Percentiles rank a stretch among this genome's conserved stretches.
Evolutionary conservation across 2,888 invertebrate genomes (phyloP).

Genomic region (Ophraella communa): DNA sequence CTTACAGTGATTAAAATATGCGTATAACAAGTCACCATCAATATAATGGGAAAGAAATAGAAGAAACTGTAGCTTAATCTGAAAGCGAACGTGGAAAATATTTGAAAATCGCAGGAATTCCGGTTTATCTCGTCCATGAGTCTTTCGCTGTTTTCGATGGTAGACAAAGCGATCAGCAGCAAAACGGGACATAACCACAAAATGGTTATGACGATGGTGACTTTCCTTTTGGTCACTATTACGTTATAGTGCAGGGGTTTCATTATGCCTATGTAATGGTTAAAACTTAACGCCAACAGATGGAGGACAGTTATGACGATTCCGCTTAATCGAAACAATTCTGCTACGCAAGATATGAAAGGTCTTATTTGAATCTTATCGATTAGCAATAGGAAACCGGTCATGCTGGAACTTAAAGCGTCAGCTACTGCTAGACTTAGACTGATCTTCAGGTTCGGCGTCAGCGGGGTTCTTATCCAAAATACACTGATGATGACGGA

Average conservation of each 20-base stretch:
- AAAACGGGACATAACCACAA: conserved; percentile 65
- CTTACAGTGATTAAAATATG: conserved; percentile 67
- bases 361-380: conserved; percentile 26
- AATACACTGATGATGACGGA: conserved; percentile 63
- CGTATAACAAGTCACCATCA: conserved; percentile 67
- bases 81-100: conserved; percentile 55
- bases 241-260: conserved; percentile 69
- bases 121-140: conserved; percentile 47
- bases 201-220: conserved; percentile 60
- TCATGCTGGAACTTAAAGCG: conserved; percentile 63
- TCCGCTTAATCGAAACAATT: conserved; percentile 64
- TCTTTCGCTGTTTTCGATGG: conserved; percentile 60
- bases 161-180: conserved; percentile 57
- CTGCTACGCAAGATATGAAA: conserved; percentile 49
- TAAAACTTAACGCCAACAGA: conserved; percentile 68
- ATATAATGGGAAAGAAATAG: conserved; percentile 65
- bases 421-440: conserved; percentile 67
- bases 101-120: conserved; percentile 35
- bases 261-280: conserved; percentile 71
- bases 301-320: conserved; percentile 70
- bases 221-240: conserved; percentile 64
- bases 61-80: conserved; percentile 62
- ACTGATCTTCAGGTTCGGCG: conserved; percentile 67
- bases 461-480: conserved; percentile 65
- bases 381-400: conserved; percentile 54